A percentile compares a stretch with the other conserved stretches of the same genome.
Evolutionary conservation across 2,888 invertebrate genomes (phyloP).

Genomic region (Drosophila aldrichi): DNA sequence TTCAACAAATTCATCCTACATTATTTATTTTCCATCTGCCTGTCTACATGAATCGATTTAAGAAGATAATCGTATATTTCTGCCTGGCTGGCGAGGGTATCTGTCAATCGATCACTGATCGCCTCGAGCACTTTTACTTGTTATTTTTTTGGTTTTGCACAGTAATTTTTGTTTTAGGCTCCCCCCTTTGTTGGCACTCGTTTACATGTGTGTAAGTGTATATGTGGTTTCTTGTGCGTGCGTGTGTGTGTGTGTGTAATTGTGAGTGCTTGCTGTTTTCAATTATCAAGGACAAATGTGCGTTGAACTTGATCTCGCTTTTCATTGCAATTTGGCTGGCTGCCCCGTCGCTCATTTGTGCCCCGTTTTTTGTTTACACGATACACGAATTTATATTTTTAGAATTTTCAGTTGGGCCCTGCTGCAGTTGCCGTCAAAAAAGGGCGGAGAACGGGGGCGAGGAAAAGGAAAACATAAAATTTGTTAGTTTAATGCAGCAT

Average conservation of each 20-base stretch:
- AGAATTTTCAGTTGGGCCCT: conserved; percentile 52
- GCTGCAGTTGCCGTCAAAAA: conserved; percentile 30
- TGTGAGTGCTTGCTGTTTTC: conserved; percentile 50
- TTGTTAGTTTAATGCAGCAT: conserved; percentile 66
- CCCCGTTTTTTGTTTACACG: conserved; percentile 60
- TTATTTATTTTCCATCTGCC: too few species aligned
- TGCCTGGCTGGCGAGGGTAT: background rate
- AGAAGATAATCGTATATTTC: background rate
- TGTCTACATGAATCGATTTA: background rate
- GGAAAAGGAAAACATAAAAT: conserved; percentile 57
- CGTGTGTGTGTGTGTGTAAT: conserved; percentile 23
- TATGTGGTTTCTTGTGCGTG: conserved; percentile 3
- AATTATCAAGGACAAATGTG: conserved; percentile 82
- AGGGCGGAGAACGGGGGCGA: background rate
- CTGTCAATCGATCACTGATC: background rate
- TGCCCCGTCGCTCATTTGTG: conserved; percentile 31
- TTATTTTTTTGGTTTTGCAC: conserved; percentile 41
- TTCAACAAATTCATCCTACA: too few species aligned
- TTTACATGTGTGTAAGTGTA: conserved; percentile 20
- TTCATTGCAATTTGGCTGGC: conserved; percentile 58
- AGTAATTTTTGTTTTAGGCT: conserved; percentile 63
- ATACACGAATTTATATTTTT: conserved; percentile 41
- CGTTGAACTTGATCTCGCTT: conserved; percentile 81
- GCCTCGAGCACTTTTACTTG: background rate
- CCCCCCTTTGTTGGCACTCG: conserved; percentile 57